Percentiles rank a stretch among this genome's conserved stretches.
Evolutionary conservation across 2,888 invertebrate species (phyloP).

Genomic region (Cataglyphis altisquamis): DNA sequence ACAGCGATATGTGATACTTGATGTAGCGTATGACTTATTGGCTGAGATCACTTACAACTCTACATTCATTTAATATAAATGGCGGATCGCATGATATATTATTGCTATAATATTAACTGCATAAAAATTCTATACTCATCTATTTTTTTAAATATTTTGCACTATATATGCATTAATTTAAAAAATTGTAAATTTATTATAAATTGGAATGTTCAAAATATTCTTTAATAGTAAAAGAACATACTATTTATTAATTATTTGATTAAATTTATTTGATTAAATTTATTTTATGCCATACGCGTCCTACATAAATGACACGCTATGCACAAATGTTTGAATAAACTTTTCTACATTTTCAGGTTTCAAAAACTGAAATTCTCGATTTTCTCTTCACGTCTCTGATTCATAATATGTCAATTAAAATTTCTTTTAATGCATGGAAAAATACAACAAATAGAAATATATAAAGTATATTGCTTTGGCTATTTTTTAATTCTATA

Average conservation of each 20-base stretch:
- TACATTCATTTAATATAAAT: neutral
- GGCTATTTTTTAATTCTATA: too few relatives aligned
- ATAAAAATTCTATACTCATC: neutral
- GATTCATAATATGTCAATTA: neutral
- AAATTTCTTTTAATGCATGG: neutral
- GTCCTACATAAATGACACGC: too few relatives aligned
- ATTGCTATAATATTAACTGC: neutral
- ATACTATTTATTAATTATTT: neutral
- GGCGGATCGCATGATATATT: neutral
- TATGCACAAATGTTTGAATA: neutral
- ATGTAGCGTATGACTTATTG: neutral
- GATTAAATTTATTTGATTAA: neutral
- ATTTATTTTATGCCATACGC: neutral
- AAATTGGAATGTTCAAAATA: neutral
- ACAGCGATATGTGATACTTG: neutral
- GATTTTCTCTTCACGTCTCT: neutral
- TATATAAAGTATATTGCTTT: too few relatives aligned
- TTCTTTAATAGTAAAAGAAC: neutral
- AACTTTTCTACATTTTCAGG: too few relatives aligned
- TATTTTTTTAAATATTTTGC: neutral
- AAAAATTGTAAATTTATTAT: neutral
- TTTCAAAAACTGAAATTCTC: neutral
- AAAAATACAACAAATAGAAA: too few relatives aligned
- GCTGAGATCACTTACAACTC: neutral
- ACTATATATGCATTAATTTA: neutral